Evolutionary conservation across 2,113 vertebrate genomes (phyloP).

Genomic region (Corvus cornix): DNA sequence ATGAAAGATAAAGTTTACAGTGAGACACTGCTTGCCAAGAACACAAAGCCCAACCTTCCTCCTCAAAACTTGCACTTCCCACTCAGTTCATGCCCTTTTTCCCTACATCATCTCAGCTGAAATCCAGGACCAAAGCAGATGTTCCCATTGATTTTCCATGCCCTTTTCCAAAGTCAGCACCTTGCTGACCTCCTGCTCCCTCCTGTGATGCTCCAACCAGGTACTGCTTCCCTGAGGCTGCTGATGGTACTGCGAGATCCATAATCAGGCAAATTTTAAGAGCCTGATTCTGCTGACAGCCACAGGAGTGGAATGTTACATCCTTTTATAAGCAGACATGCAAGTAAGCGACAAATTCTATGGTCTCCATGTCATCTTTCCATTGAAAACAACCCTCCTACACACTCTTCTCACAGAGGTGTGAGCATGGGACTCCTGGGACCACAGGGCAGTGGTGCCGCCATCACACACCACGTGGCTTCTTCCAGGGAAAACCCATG

Average conservation of each 20-base stretch:
- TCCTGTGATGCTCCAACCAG: background rate
- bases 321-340: background rate
- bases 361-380: background rate
- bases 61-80: background rate
- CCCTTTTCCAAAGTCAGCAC: background rate
- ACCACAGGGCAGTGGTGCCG: background rate
- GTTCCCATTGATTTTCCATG: background rate
- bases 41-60: background rate
- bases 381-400: background rate
- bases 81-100: background rate
- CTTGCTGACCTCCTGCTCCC: background rate
- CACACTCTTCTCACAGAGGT: accelerated
- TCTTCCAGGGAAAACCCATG: background rate
- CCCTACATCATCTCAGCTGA: background rate
- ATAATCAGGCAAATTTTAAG: background rate
- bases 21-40: background rate
- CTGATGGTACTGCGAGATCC: background rate
- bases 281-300: background rate
- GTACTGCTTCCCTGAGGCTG: background rate
- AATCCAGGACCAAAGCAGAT: background rate
- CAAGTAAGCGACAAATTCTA: background rate
- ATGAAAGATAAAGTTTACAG: slow-evolving; percentile 27
- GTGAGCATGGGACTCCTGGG: background rate
- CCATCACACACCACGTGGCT: accelerated
- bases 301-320: background rate